Evolutionary conservation across 2,888 invertebrate species (phyloP), one percentile per base, ranked within the genome.

Genomic region (Pachliopta kotzebuea): DNA sequence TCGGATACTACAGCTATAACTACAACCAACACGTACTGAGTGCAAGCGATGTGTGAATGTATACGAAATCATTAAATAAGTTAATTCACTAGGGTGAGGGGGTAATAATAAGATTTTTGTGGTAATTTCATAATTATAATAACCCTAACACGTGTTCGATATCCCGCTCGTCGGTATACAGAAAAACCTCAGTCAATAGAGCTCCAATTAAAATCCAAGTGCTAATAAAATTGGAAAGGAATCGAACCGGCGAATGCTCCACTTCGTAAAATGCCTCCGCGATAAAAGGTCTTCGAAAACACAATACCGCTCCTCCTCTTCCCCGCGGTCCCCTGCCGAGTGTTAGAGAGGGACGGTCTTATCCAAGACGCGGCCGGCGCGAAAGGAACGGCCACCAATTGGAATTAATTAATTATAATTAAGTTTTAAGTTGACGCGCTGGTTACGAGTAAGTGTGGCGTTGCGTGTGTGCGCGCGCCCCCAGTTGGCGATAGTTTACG

Each of bases 351-450:
- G 75, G 89, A 90, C 70, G 72, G 77, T 68, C 68, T 80, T 84
- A 93, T 81, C 83, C 85, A 93, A 93, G 93, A 92, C 86, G 74
- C 70, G 67, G 65, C 72, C 67, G 65, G 86, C 70, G 78, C 71
- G 89, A 90, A 78, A 81, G 83, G 83, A 88, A 91, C 77, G 78
- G 80, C 77, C 79, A 81, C 83, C 93, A 94, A 94, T 94, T 94
- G 93, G 94, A 94, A 94, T 94, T 94, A 94, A 94, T 95, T 95
- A 95, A 95, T 95, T 95, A 95, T 95, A 95, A 95, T 95, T 94
- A 95, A 95, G 95, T 95, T 95, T 91, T 95, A 94, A 95, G 95
- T 94, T 94, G 94, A 93, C 93, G 93, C 92, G 92, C 87, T 85
- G 85, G 89, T 91, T 90, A 91, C 88, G 88, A 85, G 85, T 84